Base-by-base conservation (phyloP, 2,797 vertebrate genomes). In the Gobionotothen gibberifrons region DNA sequence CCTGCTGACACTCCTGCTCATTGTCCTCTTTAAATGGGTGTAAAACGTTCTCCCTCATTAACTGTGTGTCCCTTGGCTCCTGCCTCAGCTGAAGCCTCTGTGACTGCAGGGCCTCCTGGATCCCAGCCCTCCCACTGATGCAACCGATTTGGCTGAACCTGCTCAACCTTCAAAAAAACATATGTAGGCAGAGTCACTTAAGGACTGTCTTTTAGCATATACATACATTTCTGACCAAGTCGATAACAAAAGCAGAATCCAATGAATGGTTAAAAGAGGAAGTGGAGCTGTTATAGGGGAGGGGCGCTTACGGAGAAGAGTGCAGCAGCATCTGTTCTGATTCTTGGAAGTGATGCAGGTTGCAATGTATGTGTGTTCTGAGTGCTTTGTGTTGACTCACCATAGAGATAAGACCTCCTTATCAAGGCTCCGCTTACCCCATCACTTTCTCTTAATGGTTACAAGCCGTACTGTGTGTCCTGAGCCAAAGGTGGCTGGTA, bases 111-210 rank as follows among this genome's bases (percentile, higher is more conserved):
- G 5, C 76, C 75, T 69, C 54, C 78, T 87, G 83, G 90, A 84
- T 70, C 49, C 53, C 47, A 68, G 79, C 83, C 82, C 53, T 75
- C 60, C n/a, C 75, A 79, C 79, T 92, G 85, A 90, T 85, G 83
- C 84, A 89, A 88, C 76, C 54, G 51, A 48, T 87, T 90, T 90
- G 85, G 74, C 81, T 87, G 84, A 91, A 90, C 84, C 76, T 74
- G 74, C 78, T 92, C 57, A 88, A 89, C 84, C 60, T 74, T 62
- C 17, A 32, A 7, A 46, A 70, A 57, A 79, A 58, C 82, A 82
- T 64, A 82, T 84, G 77, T 81, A 70, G 19, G 57, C 80, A 60
- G 48, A 85, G 78, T 89, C 78, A 59, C 59, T 58, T 82, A 17
- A 87, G 85, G 88, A 88, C 79, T 48, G 60, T 67, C 21, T 82